These are phyloP conservation scores for Parasteatoda tepidariorum DNA, from an alignment of 1,140 invertebrate genomes.

Conservation along the genomic window DNA sequence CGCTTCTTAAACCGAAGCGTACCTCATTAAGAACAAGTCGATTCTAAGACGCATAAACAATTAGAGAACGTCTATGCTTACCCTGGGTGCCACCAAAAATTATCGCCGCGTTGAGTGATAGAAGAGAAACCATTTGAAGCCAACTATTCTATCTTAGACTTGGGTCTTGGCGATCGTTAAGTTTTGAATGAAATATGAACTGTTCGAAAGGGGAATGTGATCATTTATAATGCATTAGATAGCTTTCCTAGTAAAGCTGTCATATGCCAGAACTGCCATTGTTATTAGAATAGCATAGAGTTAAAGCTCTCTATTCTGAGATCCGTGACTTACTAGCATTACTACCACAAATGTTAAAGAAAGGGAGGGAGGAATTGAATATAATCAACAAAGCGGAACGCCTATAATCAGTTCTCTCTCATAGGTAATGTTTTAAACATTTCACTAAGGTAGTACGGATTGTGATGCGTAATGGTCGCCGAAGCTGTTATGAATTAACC, in stretches of 20 bases:
- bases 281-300: constrained; percentile 46
- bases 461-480: constrained; percentile 3
- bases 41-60: constrained; percentile 12
- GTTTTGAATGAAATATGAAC: constrained; percentile 55
- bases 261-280: constrained; percentile 35
- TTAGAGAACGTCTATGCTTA: constrained; percentile 8
- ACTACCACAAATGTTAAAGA: background rate
- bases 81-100: constrained; percentile 16
- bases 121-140: background rate
- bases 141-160: constrained; percentile 13
- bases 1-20: constrained; percentile 15
- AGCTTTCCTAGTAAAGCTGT: constrained; percentile 49
- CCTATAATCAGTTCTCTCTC: constrained; percentile 7
- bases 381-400: constrained; percentile 41
- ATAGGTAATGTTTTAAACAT: constrained; percentile 44
- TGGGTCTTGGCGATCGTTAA: constrained; percentile 17
- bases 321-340: constrained; percentile 24
- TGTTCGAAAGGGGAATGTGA: constrained; percentile 14
- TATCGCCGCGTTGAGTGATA: constrained; percentile 24
- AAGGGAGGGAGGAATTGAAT: constrained; percentile 14
- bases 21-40: constrained; percentile 46
- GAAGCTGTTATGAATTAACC: constrained; percentile 4
- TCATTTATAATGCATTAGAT: constrained; percentile 50
- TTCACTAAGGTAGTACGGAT: constrained; percentile 30
- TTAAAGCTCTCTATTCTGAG: constrained; percentile 28